Evolutionary conservation across 2,113 vertebrate genomes (phyloP).

Genomic region (Halcyon senegalensis): DNA sequence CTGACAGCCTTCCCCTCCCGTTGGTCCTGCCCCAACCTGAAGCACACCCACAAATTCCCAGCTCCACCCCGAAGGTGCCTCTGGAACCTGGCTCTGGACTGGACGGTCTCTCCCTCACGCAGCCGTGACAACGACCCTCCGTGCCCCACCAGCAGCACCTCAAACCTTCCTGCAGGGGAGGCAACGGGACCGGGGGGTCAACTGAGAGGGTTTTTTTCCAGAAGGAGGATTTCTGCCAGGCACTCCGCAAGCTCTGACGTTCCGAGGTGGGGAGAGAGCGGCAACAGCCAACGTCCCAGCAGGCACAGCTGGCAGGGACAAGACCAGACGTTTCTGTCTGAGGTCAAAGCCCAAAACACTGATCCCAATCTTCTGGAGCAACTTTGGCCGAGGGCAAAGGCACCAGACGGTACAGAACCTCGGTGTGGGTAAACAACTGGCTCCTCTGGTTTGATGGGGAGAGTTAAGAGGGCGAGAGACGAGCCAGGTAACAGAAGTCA

Average conservation of each 20-base stretch:
- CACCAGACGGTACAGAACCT: not conserved
- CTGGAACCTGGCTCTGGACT: not conserved
- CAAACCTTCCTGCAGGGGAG: fast-evolving
- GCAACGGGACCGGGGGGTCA: not conserved
- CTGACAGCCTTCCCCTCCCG: fast-evolving
- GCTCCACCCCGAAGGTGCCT: not conserved
- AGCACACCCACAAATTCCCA: not conserved
- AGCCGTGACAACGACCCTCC: fast-evolving
- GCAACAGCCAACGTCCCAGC: not conserved
- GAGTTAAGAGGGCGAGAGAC: not conserved
- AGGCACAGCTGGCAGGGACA: fast-evolving
- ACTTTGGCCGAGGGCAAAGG: not conserved
- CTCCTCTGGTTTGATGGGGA: not conserved
- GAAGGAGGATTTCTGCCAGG: not conserved
- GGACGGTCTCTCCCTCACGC: fast-evolving
- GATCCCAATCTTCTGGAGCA: not conserved
- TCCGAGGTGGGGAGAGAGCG: not conserved
- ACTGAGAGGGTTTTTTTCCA: not conserved
- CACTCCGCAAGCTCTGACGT: not conserved
- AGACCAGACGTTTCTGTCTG: not conserved
- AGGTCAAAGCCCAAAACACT: not conserved
- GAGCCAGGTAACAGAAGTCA: fast-evolving
- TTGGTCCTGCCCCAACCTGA: not conserved
- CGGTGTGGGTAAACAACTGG: fast-evolving
- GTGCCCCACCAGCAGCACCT: fast-evolving